A percentile compares a stretch with the other conserved stretches of the same genome.
Conservation (phyloP, 2,113 vertebrate genomes). For the Sinocyclocheilus grahami region DNA sequence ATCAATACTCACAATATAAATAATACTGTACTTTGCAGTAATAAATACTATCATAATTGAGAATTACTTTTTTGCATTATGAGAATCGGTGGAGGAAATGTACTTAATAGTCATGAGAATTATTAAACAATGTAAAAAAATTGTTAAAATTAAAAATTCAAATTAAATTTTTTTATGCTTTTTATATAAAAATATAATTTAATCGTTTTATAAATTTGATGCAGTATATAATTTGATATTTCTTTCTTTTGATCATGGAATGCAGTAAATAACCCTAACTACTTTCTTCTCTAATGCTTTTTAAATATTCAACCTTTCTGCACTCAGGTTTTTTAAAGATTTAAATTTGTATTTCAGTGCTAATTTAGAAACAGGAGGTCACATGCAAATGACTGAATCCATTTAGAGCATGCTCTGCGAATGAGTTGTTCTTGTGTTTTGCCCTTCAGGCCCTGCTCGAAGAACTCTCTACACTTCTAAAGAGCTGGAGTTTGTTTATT, state of each 20-base stretch:
- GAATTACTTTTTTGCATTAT: background rate
- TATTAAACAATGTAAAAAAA: background rate
- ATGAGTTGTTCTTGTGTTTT: constrained; percentile 27
- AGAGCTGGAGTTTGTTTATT: constrained; percentile 86
- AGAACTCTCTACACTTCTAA: constrained; percentile 79
- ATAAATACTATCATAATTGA: background rate
- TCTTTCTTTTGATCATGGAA: background rate
- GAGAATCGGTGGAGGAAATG: background rate
- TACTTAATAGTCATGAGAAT: background rate
- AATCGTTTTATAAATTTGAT: background rate
- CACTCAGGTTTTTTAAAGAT: background rate
- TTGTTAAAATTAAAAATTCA: too few relatives aligned
- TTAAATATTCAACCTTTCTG: background rate
- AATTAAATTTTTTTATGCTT: background rate
- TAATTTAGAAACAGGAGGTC: constrained; percentile 23
- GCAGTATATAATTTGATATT: background rate
- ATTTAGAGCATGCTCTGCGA: background rate
- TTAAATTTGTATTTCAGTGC: background rate
- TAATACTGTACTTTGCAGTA: background rate
- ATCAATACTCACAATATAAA: too few relatives aligned
- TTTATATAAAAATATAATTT: background rate
- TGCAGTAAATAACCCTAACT: background rate
- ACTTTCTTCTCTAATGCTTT: background rate
- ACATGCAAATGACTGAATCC: constrained; percentile 18
- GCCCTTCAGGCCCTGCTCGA: constrained; percentile 74